Evolutionary conservation across 2,113 vertebrate species (phyloP).

Genomic region (Aegithalos caudatus): DNA sequence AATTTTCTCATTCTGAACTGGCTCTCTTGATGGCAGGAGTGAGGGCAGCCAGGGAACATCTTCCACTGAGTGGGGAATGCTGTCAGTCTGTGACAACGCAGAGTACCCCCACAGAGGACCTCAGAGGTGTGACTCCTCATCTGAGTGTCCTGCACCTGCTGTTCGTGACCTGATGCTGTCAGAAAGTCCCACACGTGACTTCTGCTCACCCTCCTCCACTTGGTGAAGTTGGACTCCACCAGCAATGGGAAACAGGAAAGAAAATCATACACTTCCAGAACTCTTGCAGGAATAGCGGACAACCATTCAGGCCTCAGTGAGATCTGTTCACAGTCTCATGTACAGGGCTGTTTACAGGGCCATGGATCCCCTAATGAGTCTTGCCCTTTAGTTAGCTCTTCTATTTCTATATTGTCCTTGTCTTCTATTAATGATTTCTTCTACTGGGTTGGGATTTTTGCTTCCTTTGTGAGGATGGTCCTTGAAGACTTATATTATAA

Average conservation of each 20-base stretch:
- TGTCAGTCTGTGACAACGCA: fast-evolving
- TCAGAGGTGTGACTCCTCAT: neutral
- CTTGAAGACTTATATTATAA: neutral
- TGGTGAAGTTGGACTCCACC: neutral
- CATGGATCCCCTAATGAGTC: neutral
- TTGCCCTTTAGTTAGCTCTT: neutral
- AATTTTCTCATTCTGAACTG: neutral
- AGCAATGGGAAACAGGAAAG: neutral
- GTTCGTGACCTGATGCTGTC: neutral
- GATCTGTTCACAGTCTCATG: neutral
- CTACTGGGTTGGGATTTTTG: neutral
- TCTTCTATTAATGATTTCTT: neutral
- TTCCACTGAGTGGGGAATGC: neutral
- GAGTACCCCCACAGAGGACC: fast-evolving
- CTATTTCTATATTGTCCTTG: neutral
- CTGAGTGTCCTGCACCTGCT: neutral
- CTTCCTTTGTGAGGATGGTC: neutral
- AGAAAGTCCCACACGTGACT: neutral
- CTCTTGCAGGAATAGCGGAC: neutral
- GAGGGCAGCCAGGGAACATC: neutral
- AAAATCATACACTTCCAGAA: neutral
- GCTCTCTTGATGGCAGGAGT: neutral
- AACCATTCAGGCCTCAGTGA: neutral
- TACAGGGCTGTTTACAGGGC: neutral
- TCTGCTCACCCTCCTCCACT: neutral